A percentile compares a stretch with the other conserved stretches of the same genome.
These are phyloP conservation scores for Drosophila jambulina DNA, from an alignment of 1,140 invertebrate genomes.

Conservation along the genomic window DNA sequence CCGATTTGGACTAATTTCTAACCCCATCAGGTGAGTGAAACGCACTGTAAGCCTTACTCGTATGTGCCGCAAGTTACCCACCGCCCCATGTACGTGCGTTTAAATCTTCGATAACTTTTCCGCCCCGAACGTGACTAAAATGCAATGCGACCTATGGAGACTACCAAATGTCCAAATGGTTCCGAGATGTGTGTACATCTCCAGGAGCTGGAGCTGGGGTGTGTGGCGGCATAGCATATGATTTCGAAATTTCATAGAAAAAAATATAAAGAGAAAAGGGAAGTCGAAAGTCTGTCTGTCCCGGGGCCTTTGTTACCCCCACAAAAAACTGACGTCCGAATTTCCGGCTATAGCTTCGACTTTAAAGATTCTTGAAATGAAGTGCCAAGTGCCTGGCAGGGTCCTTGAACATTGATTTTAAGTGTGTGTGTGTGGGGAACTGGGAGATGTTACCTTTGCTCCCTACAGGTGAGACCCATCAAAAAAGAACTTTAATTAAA, in stretches of 20 bases:
- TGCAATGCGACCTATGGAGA: constrained; percentile 65
- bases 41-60: constrained; percentile 15
- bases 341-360: constrained; percentile 8
- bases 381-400: constrained; percentile 52
- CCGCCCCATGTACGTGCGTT: constrained; percentile 72
- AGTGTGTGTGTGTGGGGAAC: constrained; percentile 4
- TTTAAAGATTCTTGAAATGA: constrained; percentile 55
- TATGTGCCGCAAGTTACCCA: constrained; percentile 28
- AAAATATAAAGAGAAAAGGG: not conserved
- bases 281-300: constrained; percentile 22
- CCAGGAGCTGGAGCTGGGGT: not conserved
- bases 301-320: constrained; percentile 34
- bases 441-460: not conserved
- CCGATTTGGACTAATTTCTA: no score
- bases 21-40: constrained; percentile 15
- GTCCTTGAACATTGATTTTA: constrained; percentile 67
- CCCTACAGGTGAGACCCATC: not conserved
- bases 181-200: constrained; percentile 30
- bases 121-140: constrained; percentile 76
- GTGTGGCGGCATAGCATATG: constrained; percentile 18
- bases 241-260: constrained; percentile 21
- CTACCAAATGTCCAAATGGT: constrained; percentile 44
- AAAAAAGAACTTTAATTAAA: not conserved
- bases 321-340: constrained; percentile 5
- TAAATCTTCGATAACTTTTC: constrained; percentile 81